A percentile compares a stretch with the other conserved stretches of the same genome.
Evolutionary conservation across 2,113 vertebrate genomes (phyloP).

Genomic region (Pongo pygmaeus): DNA sequence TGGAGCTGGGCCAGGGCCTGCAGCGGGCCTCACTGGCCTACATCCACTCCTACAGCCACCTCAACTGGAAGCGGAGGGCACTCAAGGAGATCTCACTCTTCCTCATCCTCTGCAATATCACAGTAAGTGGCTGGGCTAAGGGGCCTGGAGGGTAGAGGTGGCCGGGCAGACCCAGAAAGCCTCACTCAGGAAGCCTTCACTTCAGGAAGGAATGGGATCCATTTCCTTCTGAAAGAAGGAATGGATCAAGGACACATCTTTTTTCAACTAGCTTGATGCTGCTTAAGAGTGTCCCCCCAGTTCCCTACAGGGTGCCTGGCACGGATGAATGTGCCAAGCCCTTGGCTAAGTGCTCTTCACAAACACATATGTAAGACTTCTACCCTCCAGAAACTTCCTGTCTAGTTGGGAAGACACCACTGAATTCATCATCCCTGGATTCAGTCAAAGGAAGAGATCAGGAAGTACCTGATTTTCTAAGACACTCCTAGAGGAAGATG

Average conservation of each 20-base stretch:
- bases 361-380: neutral
- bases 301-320: neutral
- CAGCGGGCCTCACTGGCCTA: conserved; percentile 79
- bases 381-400: neutral
- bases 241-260: neutral
- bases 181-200: neutral
- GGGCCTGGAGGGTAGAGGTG: accelerated
- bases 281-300: neutral
- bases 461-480: neutral
- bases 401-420: neutral
- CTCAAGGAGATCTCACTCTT: conserved; percentile 91
- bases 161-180: neutral
- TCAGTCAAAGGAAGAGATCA: neutral
- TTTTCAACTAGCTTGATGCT: neutral
- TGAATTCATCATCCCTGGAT: neutral
- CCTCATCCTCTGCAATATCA: conserved; percentile 91
- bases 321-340: neutral
- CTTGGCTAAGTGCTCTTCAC: neutral
- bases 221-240: neutral
- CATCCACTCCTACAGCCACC: conserved; percentile 77
- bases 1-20: conserved; percentile 80
- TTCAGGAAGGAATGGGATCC: no score
- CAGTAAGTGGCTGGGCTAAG: conserved; percentile 82
- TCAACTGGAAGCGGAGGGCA: conserved; percentile 85
- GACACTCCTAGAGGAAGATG: neutral